phyloP scores from a whole-genome alignment of 37 sponge, comb jelly and placozoan genomes.

The Oopsacas minuta region DNA sequence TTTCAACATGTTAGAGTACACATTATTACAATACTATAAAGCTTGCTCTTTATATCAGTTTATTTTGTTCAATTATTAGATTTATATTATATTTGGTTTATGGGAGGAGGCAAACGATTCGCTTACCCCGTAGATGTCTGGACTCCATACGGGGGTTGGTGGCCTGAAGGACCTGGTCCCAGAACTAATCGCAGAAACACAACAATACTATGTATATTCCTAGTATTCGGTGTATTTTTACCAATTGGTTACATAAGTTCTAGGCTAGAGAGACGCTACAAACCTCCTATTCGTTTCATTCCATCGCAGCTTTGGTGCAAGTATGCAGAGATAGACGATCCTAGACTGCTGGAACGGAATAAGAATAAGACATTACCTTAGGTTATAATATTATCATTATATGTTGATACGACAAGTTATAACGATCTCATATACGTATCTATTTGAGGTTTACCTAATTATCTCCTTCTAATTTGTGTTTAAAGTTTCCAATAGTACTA shows the following conservation, averaged over 20 bases:
- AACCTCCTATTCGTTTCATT: constrained; percentile 58
- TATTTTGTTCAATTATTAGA: neutral
- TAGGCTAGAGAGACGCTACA: constrained; percentile 50
- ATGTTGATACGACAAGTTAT: too few species aligned
- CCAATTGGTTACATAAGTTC: constrained; percentile 49
- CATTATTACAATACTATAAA: too few species aligned
- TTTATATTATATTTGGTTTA: neutral
- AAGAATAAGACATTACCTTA: too few species aligned
- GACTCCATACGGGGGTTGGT: constrained; percentile 92
- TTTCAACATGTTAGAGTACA: too few species aligned
- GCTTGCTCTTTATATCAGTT: neutral
- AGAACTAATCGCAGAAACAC: constrained; percentile 70
- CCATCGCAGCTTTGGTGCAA: constrained; percentile 76
- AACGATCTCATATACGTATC: too few species aligned
- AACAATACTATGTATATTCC: constrained; percentile 22
- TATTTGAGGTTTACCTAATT: too few species aligned
- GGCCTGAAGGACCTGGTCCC: constrained; percentile 54
- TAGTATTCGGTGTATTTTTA: constrained; percentile 4
- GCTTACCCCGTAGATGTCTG: constrained; percentile 84
- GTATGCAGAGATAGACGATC: constrained; percentile 53
- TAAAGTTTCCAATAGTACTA: too few species aligned
- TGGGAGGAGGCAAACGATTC: constrained; percentile 60
- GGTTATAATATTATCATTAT: too few species aligned
- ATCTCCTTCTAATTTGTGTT: too few species aligned
- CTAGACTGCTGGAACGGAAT: neutral